A percentile compares a stretch with the other conserved stretches of the same genome.
Evolutionary conservation across 1,140 invertebrate species (phyloP).

Genomic region (roundworm (Caenorhabditis elegans)): WBcel235 BX284605.5:10904001-10904500

Average conservation of each 20-base stretch:
- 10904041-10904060: background rate
- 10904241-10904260: background rate
- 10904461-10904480: no score
- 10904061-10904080: conserved; percentile 14
- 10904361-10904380: background rate
- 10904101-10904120: conserved; percentile 21
- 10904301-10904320: conserved; percentile 8
- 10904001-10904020: background rate
- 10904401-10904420: no score
- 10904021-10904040: background rate
- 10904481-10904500: no score
- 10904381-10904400: background rate
- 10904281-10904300: conserved; percentile 11
- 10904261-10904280: conserved; percentile 27
- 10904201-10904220: conserved; percentile 14
- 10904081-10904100: background rate
- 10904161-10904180: background rate
- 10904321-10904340: background rate
- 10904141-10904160: background rate
- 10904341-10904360: background rate
- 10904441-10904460: no score
- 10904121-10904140: background rate
- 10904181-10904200: background rate
- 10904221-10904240: background rate
- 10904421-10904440: no score